Conservation (phyloP, 2,113 vertebrate genomes). For the Elephantulus edwardii region DNA sequence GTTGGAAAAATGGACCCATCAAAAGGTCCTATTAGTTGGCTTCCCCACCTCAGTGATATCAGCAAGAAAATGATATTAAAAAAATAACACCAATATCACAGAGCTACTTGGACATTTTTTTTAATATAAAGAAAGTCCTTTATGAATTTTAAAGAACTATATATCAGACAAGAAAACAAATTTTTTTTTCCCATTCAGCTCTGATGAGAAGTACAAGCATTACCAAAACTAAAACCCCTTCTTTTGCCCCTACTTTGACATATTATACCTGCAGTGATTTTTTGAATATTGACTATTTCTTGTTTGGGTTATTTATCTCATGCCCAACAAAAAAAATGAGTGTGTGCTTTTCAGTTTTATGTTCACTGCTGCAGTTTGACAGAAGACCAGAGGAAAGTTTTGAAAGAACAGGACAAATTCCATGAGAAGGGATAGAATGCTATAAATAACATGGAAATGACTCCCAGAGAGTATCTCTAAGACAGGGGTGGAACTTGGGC, state of each 20-base stretch:
- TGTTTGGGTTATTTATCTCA: slow-evolving; percentile 65
- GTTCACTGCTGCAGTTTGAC: slow-evolving; percentile 42
- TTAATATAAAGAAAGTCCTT: neutral
- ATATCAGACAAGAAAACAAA: neutral
- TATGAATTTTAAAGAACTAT: neutral
- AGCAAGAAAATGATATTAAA: slow-evolving; percentile 1
- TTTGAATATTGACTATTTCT: neutral
- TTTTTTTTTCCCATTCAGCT: neutral
- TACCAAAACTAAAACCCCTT: neutral
- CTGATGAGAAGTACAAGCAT: neutral
- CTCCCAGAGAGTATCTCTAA: slow-evolving; percentile 53
- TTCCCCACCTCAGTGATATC: neutral
- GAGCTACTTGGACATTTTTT: neutral
- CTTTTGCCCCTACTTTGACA: neutral
- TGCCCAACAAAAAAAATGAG: slow-evolving; percentile 52
- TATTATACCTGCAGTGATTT: neutral
- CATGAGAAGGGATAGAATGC: slow-evolving; percentile 30
- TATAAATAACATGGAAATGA: slow-evolving; percentile 54
- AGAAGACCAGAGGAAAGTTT: slow-evolving; percentile 55
- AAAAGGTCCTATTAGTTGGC: neutral
- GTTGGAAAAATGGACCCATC: neutral
- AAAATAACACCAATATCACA: neutral
- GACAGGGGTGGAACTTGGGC: neutral
- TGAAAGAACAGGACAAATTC: slow-evolving; percentile 66
- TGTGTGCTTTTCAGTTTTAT: slow-evolving; percentile 22